Evolutionary conservation across 2,888 invertebrate genomes (phyloP).

Genomic region (Archips crataeganus): DNA sequence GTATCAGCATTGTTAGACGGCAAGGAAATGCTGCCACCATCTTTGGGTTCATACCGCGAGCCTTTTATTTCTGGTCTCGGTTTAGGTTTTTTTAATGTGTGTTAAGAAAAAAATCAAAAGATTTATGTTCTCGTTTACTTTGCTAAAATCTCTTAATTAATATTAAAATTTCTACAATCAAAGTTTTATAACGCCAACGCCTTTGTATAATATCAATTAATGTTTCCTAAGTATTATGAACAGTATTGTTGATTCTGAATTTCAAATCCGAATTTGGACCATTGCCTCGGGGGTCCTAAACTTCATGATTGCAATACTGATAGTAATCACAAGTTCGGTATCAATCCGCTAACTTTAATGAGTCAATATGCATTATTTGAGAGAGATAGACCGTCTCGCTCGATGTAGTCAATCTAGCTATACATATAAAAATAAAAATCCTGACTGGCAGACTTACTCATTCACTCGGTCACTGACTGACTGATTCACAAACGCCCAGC

Average conservation of each 20-base stretch:
- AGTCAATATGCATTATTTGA: constrained; percentile 52
- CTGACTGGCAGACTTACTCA: too few species aligned
- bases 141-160: not conserved
- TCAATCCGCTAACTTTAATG: constrained; percentile 48
- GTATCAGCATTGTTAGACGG: too few species aligned
- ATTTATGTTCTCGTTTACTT: not conserved
- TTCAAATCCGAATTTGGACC: constrained; percentile 15
- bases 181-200: not conserved
- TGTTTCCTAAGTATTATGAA: constrained; percentile 28
- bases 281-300: constrained; percentile 44
- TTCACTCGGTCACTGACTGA: too few species aligned
- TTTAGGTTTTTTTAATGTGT: too few species aligned
- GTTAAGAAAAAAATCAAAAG: too few species aligned
- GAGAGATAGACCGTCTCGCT: not conserved
- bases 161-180: not conserved
- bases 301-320: constrained; percentile 52
- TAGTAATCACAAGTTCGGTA: constrained; percentile 48
- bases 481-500: too few species aligned
- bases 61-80: too few species aligned
- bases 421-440: not conserved
- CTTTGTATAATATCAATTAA: constrained; percentile 24
- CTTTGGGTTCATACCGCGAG: too few species aligned
- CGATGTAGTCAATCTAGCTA: not conserved
- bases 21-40: too few species aligned
- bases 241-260: constrained; percentile 29